Evolutionary conservation across 2,888 invertebrate species (phyloP).

Genomic region (Neoaliturus tenellus): DNA sequence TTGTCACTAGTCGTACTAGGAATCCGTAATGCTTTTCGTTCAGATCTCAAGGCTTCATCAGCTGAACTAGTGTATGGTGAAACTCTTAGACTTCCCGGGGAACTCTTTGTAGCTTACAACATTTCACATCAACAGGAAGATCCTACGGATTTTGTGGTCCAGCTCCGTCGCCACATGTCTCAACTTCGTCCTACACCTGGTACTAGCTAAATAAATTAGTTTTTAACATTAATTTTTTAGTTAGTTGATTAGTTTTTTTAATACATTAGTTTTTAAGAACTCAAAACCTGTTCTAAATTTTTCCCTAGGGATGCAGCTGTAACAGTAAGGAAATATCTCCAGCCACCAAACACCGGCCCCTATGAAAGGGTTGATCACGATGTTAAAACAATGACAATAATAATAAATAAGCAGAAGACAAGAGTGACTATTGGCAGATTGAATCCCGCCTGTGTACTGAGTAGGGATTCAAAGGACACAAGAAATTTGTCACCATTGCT

Average conservation of each 20-base stretch:
- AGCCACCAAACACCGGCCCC: constrained; percentile 49
- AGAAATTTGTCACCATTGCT: too few relatives aligned
- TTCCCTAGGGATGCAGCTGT: constrained; percentile 58
- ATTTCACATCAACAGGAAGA: background rate
- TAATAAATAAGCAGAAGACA: background rate
- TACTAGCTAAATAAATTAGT: too few relatives aligned
- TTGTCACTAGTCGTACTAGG: constrained; percentile 55
- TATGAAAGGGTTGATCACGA: constrained; percentile 34
- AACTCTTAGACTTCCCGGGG: constrained; percentile 4
- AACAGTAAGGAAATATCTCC: constrained; percentile 33
- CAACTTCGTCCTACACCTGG: background rate
- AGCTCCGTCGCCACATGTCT: background rate
- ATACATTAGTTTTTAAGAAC: background rate
- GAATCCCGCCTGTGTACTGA: too few relatives aligned
- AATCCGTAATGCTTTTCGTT: constrained; percentile 12
- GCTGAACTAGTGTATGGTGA: constrained; percentile 53
- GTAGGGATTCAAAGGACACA: too few relatives aligned
- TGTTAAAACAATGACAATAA: background rate
- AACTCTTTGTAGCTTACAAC: background rate
- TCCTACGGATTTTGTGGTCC: constrained; percentile 4
- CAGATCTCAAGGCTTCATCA: constrained; percentile 31
- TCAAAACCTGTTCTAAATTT: constrained; percentile 47
- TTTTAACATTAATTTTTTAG: too few relatives aligned
- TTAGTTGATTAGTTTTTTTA: background rate
- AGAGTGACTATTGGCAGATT: background rate